Base-by-base conservation (phyloP, 2,797 vertebrate species). In the Danio tinwini region DNA sequence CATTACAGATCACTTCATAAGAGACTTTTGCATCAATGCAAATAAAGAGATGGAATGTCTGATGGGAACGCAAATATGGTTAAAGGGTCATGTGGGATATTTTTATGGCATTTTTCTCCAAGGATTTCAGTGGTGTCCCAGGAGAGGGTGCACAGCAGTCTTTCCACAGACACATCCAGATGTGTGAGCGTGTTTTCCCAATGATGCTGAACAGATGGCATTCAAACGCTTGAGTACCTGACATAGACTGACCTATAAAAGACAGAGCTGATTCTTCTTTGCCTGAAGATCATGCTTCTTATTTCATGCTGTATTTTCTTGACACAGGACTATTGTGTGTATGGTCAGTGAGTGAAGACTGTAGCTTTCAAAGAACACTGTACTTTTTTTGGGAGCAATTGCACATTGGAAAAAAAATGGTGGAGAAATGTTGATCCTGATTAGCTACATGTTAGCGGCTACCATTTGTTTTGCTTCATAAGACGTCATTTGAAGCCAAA, bases 191-290 rank as follows among this genome's bases (percentile, higher is more conserved):
- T 80, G 69, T 80, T 80, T 72, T 80, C 70, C 59, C 69, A 80
- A 13, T 80, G 78, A 80, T 80, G 69, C 78, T 80, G 78, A 80
- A 73, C 78, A 80, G 78, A 80, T 80, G 78, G 69, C 78, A 80
- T 80, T 65, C 69, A 65, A 62, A 80, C n/a, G 69, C 78, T 58
- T 65, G 69, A 80, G 69, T 80, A 80, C 78, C 78, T 80, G 78
- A 80, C 59, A 55, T 73, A 47, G 21, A 69, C 50, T 65, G 78
- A 73, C 78, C 78, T 73, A 72, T 79, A 80, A 73, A 80, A 80
- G 50, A 73, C 49, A 55, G 73, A 55, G 58, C 68, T 73, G 69
- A 65, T 65, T 65, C 59, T 73, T 71, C 58, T 64, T 17, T 14
- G 47, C 67, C 39, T 42, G 39, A 73, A 53, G 10, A 80, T 65